Percentiles rank a stretch among this genome's conserved stretches.
These are phyloP conservation scores for Drosophila emarginata DNA, from an alignment of 2,888 invertebrate genomes.

Conservation along the genomic window DNA sequence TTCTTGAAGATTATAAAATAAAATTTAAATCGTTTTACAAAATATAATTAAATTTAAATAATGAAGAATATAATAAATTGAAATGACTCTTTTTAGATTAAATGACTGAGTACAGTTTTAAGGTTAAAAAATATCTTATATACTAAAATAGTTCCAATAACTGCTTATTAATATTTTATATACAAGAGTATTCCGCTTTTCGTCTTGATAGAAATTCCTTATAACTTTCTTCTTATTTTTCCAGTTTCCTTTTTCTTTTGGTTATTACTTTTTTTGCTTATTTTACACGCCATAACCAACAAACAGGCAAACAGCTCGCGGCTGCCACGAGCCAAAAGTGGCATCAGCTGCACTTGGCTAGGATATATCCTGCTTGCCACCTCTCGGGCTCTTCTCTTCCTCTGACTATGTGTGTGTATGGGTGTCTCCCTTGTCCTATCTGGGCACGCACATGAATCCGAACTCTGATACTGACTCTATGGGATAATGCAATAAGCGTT, in stretches of 20 bases:
- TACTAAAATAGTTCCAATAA: too few relatives aligned
- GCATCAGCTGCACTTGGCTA: conserved; percentile 19
- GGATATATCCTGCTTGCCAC: background rate
- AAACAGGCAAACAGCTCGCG: conserved; percentile 58
- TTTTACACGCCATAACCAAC: conserved; percentile 61
- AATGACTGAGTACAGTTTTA: too few relatives aligned
- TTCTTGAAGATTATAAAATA: too few relatives aligned
- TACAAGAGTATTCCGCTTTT: background rate
- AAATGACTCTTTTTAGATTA: too few relatives aligned
- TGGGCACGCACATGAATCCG: conserved; percentile 58
- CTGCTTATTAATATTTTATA: too few relatives aligned
- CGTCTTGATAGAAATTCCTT: background rate
- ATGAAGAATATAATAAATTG: too few relatives aligned
- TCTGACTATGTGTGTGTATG: conserved; percentile 10
- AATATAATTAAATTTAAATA: too few relatives aligned
- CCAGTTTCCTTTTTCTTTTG: conserved; percentile 36
- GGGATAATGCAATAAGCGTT: conserved; percentile 76
- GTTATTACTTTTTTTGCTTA: conserved; percentile 35
- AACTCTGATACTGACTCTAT: conserved; percentile 50
- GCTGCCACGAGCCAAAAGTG: conserved; percentile 18
- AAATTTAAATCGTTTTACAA: too few relatives aligned
- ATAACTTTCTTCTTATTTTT: conserved; percentile 21
- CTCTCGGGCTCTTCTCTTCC: background rate
- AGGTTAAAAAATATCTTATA: too few relatives aligned
- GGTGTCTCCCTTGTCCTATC: conserved; percentile 22